A percentile compares a stretch with the other conserved stretches of the same genome.
Conservation (phyloP, 2,888 invertebrate genomes). For the Drosophila borborema region DNA sequence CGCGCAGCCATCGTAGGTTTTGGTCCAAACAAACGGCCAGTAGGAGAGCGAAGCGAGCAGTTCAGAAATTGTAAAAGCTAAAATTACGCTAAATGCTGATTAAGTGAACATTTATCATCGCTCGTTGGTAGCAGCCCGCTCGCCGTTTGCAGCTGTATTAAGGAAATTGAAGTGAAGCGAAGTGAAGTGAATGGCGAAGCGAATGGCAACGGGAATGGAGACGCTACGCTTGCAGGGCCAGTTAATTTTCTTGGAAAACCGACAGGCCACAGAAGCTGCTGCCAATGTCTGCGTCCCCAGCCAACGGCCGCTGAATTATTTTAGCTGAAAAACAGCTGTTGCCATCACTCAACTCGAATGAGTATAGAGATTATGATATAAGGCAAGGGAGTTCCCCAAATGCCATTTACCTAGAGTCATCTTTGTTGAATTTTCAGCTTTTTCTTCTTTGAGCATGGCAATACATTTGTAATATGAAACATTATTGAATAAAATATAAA, state of each 20-base stretch:
- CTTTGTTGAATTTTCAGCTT: too few species aligned
- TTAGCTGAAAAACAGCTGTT: constrained; percentile 66
- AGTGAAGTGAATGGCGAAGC: constrained; percentile 6
- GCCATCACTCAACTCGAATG: constrained; percentile 24
- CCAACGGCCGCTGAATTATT: constrained; percentile 29
- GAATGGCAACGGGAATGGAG: constrained; percentile 8
- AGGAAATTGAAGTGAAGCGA: constrained; percentile 61
- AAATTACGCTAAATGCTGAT: constrained; percentile 85
- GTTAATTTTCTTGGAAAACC: constrained; percentile 80
- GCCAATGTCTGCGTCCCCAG: constrained; percentile 12
- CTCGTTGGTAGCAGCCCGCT: constrained; percentile 58
- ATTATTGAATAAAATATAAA: too few species aligned
- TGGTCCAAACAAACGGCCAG: constrained; percentile 49
- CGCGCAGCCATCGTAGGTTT: constrained; percentile 24
- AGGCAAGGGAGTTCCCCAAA: constrained; percentile 6
- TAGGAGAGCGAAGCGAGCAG: constrained; percentile 39
- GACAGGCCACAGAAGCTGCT: constrained; percentile 68
- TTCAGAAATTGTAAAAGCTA: constrained; percentile 82
- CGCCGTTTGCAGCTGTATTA: constrained; percentile 65
- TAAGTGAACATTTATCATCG: constrained; percentile 85
- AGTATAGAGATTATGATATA: constrained; percentile 30
- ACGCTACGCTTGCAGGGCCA: constrained; percentile 53
- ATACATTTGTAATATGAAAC: too few species aligned
- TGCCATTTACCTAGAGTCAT: background rate
- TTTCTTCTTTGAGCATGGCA: too few species aligned